phyloP scores from a whole-genome alignment of 2,113 vertebrate genomes.

The Muntiacus reevesi region DNA sequence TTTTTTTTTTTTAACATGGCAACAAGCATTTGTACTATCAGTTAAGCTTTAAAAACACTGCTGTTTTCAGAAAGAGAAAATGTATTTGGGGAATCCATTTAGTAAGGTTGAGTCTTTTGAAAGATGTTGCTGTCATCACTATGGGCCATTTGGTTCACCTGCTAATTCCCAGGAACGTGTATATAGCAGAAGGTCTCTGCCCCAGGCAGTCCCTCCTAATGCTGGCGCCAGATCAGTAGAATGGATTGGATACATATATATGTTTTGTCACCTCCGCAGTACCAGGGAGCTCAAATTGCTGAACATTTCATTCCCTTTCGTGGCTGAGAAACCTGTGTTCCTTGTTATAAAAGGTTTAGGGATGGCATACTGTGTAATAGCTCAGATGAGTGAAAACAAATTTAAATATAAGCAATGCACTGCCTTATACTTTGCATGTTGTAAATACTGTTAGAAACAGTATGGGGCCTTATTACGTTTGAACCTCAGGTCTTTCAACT shows the following conservation, averaged over 20 bases:
- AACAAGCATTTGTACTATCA: constrained; percentile 10
- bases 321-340: constrained; percentile 80
- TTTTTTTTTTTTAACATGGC: not conserved
- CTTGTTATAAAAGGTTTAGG: constrained; percentile 82
- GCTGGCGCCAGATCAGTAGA: constrained; percentile 15
- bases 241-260: constrained; percentile 66
- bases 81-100: constrained; percentile 39
- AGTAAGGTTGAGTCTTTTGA: constrained; percentile 39
- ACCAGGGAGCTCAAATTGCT: constrained; percentile 76
- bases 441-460: constrained; percentile 86
- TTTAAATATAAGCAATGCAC: constrained; percentile 84
- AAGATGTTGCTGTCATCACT: constrained; percentile 59
- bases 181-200: constrained; percentile 9
- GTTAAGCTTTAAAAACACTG: constrained; percentile 17
- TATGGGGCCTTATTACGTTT: constrained; percentile 87
- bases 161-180: not conserved
- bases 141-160: constrained; percentile 56
- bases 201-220: constrained; percentile 53
- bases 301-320: constrained; percentile 80
- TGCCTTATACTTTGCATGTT: constrained; percentile 81
- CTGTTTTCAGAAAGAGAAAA: constrained; percentile 19
- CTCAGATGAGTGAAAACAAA: constrained; percentile 86
- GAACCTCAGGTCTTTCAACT: constrained; percentile 85
- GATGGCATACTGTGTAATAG: constrained; percentile 83
- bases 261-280: constrained; percentile 78